Conservation (phyloP, 2,797 vertebrate genomes). For the Lates japonicus region DNA sequence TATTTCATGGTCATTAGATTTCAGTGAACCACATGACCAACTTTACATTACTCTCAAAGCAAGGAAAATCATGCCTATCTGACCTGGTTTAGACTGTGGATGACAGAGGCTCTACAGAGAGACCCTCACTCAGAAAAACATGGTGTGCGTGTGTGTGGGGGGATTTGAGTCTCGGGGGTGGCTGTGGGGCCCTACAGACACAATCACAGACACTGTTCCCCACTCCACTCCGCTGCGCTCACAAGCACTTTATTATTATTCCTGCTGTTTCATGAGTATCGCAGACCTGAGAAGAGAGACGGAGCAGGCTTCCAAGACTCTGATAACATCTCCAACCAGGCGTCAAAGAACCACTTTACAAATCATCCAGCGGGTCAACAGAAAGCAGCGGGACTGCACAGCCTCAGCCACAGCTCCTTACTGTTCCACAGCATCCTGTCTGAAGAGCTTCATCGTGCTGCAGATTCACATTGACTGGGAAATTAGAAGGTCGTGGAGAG, state of each 20-base stretch:
- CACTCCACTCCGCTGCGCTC: conserved; percentile 46
- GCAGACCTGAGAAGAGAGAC: conserved; percentile 65
- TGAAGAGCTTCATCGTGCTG: conserved; percentile 3
- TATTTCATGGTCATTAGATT: conserved; percentile 31
- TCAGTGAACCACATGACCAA: conserved; percentile 34
- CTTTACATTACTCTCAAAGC: conserved; percentile 56
- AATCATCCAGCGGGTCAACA: conserved; percentile 50
- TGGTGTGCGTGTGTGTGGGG: conserved; percentile 30
- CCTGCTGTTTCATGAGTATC: conserved; percentile 74
- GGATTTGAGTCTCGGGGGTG: conserved; percentile 45
- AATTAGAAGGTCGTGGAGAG: neutral
- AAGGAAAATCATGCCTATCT: conserved; percentile 33
- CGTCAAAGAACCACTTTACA: conserved; percentile 72
- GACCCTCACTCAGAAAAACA: conserved; percentile 64
- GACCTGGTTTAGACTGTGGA: conserved; percentile 44
- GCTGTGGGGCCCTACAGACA: conserved; percentile 63
- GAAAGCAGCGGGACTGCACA: conserved; percentile 40
- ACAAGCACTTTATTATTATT: conserved; percentile 81
- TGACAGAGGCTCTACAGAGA: conserved; percentile 70
- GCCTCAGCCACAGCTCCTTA: conserved; percentile 34
- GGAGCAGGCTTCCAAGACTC: conserved; percentile 60
- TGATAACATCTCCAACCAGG: conserved; percentile 78
- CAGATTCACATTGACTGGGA: conserved; percentile 21
- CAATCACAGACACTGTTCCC: conserved; percentile 82
- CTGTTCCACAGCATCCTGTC: conserved; percentile 2